These are phyloP conservation scores for Carassius auratus DNA, from an alignment of 2,113 vertebrate genomes.

Conservation along the genomic window DNA sequence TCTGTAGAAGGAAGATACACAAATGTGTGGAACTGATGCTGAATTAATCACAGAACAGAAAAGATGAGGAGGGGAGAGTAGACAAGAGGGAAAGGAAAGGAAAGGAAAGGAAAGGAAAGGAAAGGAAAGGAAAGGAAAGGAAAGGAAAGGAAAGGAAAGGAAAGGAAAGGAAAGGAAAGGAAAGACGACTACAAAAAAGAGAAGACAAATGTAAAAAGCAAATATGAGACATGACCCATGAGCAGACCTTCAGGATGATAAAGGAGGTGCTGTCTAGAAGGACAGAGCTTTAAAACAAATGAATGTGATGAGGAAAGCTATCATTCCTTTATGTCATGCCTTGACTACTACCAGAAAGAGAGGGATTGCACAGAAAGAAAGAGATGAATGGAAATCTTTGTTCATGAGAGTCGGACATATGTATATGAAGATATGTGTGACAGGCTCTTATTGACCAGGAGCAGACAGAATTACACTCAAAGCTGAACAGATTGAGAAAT, in stretches of 20 bases:
- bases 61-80: not conserved
- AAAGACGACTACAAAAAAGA: constrained; percentile 9
- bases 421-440: constrained; percentile 3
- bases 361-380: not conserved
- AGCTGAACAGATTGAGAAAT: not conserved
- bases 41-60: not conserved
- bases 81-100: not conserved
- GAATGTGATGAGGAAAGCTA: constrained; percentile 8
- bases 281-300: constrained; percentile 1
- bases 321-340: constrained; percentile 13
- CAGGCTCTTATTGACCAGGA: constrained; percentile 13
- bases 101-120: not conserved
- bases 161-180: not conserved
- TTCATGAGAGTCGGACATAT: not conserved
- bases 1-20: not conserved
- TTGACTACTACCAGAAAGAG: not conserved
- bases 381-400: not conserved
- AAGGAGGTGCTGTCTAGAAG: constrained; percentile 16
- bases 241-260: constrained; percentile 27
- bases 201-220: not conserved
- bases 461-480: not conserved
- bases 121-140: not conserved
- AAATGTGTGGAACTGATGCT: not conserved
- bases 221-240: constrained; percentile 11
- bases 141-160: constrained; percentile 1